Percentiles rank a stretch among this genome's conserved stretches.
Conservation (phyloP, 35 echinoderm and acorn worm species). For the Anneissia japonica region DNA sequence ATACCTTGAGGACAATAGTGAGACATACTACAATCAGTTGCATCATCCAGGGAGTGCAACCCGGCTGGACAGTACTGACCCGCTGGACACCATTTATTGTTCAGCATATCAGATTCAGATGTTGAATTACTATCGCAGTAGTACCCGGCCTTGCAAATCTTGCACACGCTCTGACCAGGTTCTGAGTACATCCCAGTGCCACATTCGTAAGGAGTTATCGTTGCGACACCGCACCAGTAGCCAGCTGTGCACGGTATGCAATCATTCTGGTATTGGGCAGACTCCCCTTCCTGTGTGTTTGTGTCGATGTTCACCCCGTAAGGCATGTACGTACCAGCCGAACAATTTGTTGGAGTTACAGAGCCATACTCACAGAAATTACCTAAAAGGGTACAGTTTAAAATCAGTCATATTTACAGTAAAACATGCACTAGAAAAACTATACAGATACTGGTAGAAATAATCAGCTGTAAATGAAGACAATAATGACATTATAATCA, state of each 20-base stretch:
- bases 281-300: conserved; percentile 23
- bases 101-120: conserved; percentile 73
- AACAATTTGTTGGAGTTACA: conserved; percentile 61
- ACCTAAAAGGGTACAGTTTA: conserved; percentile 26
- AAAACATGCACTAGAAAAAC: no score
- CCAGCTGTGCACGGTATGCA: conserved; percentile 68
- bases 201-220: conserved; percentile 50
- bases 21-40: conserved; percentile 53
- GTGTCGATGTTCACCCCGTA: conserved; percentile 62
- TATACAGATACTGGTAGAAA: no score
- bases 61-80: conserved; percentile 70
- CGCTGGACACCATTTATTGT: conserved; percentile 81
- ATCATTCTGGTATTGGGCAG: conserved; percentile 72
- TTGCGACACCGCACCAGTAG: conserved; percentile 49
- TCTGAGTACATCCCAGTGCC: conserved; percentile 63
- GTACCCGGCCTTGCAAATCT: conserved; percentile 70
- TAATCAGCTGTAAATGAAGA: no score
- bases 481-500: no score
- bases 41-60: conserved; percentile 50
- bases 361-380: conserved; percentile 90
- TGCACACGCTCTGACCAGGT: conserved; percentile 54
- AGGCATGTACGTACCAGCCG: conserved; percentile 92
- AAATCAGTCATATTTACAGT: no score
- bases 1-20: conserved; percentile 95
- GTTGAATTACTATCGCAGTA: conserved; percentile 82